Evolutionary conservation across 1,140 invertebrate species (phyloP), one percentile per base, ranked within the genome.

Genomic region (Bombus balteatus): DNA sequence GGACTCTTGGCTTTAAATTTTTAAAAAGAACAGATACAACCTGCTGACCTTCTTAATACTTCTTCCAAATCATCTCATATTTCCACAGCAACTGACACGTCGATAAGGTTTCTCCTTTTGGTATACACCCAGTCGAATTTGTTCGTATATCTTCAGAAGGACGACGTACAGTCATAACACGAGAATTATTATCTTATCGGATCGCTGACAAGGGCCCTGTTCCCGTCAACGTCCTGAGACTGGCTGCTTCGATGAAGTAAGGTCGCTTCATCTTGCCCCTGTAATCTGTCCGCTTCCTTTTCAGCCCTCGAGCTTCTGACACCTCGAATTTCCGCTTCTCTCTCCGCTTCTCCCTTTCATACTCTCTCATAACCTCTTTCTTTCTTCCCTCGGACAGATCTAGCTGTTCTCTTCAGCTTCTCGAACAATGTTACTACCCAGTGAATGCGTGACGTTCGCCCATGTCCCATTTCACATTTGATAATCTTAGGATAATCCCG

Each of bases 171-270:
- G 28, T 59, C 59, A 34, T 72, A 79, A 84, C 47, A 41, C 34
- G 39, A 62, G 62, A 72, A 85, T 72, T 72, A 70, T 83, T 83
- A 84, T 84, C 75, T 79, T 41, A 81, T 85, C 71, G 59, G 72
- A 75, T 57, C 22, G 78, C 73, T 68, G 79, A 66, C 71, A 62
- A 3, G 28, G 70, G 39, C 15, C 47, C 18, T 53, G 47, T 73
- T 43, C 59, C 34, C 43, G 62, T 78, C 68, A 57, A 57, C 28
- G 41, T 81, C 47, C 43, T 6, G 43, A n/a, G 32, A 18, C n/a
- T n/a, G 41, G 39, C 68, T 81, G 25, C 43, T n/a, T 53, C 68
- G 15, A 57, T 41, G 70, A 73, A 65, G 39, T 37, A 80, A 85
- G 59, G 34, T 9, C 70, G 32, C 41, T 37, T 81, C 78, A 68